Base-by-base conservation (phyloP, 2,888 invertebrate genomes). In the Aradus depressus region DNA sequence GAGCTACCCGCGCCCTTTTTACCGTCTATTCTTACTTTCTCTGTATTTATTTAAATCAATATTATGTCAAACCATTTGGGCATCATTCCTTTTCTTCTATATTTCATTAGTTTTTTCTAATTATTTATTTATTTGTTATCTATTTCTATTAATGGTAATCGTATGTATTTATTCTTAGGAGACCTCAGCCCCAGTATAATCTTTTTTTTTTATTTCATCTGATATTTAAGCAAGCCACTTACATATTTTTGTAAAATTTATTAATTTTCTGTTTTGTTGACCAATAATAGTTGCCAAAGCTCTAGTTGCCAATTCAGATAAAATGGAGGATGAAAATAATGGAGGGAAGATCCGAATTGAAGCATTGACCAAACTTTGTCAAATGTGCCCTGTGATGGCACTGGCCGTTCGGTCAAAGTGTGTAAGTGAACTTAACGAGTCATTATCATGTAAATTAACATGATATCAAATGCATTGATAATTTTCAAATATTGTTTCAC, bases 381-480 rank as follows among this genome's bases (percentile, higher is more conserved):
- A 82, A 61, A 89, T 92, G 79, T 91, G 91, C 68, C 91, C 93
- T 0, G 75, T 79, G 3, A 85, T 91, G 66, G 84, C 90, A 3
- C 74, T 93, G 39, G 77, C 83, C 28, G 81, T 93, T 1, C 72
- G 93, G 55, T 80, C 87, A 22, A 81, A 89, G 68, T 93, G 93
- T 67, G 87, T 75, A 66, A 66, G 72, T 66, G 8, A 16, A 14
- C 26, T 10, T 31, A 14, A 19, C 32, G 19, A 5, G 22, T n/a
- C 12, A 34, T 5, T 42, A 6, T 10, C 19, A 41, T 37, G n/a
- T 14, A 37, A 37, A 14, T 8, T 10, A 6, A 37, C 22, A 28
- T 8, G 2, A 21, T 45, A 18, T 41, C 21, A 41, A 21, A 12
- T 39, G 38, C 8, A 10, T 37, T 23, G 8, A 12, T 28, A 28